A percentile compares a stretch with the other conserved stretches of the same genome.
Conservation (phyloP, 2,113 vertebrate genomes). For the western clawed frog (Xenopus tropicalis) region UCB_Xtro_10.0 CM004452.2:28263001-28263500, state of each 20-base stretch:
- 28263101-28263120: slow-evolving; percentile 94
- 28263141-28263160: slow-evolving; percentile 90
- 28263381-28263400: no score
- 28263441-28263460: no score
- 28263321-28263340: no score
- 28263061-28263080: slow-evolving; percentile 97
- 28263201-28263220: background rate
- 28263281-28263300: background rate
- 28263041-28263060: slow-evolving; percentile 78
- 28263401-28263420: no score
- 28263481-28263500: no score
- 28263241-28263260: background rate
- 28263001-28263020: background rate
- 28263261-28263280: background rate
- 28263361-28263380: no score
- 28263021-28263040: slow-evolving; percentile 54
- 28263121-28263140: slow-evolving; percentile 95
- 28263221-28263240: background rate
- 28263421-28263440: no score
- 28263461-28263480: no score
- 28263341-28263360: no score
- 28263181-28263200: slow-evolving; percentile 63
- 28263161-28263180: slow-evolving; percentile 83
- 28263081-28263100: slow-evolving; percentile 87
- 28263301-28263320: background rate